Conservation (phyloP, 2,113 vertebrate genomes). For the Stigmatopora argus region DNA sequence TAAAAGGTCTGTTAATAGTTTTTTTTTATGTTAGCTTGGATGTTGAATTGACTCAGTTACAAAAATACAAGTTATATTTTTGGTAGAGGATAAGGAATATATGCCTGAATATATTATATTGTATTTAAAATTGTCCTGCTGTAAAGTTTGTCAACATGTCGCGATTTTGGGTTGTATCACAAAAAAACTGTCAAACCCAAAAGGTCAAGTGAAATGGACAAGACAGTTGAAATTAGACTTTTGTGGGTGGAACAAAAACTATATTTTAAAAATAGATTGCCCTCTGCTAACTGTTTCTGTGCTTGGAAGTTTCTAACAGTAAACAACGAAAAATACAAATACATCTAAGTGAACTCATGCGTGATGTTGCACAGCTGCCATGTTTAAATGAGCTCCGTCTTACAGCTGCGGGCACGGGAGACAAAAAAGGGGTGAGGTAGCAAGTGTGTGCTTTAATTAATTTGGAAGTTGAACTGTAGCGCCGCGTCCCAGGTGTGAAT, state of each 20-base stretch:
- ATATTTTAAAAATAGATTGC: background rate
- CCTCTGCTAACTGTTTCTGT: background rate
- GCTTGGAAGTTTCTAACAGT: background rate
- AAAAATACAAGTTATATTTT: too few relatives aligned
- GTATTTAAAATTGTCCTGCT: too few relatives aligned
- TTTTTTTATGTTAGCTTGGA: too few relatives aligned
- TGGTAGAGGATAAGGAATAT: too few relatives aligned
- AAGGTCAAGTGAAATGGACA: background rate
- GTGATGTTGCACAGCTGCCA: conserved; percentile 2
- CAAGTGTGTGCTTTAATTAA: background rate
- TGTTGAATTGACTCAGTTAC: too few relatives aligned
- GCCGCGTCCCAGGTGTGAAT: background rate
- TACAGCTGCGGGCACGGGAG: background rate
- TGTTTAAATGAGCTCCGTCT: background rate
- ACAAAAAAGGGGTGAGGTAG: background rate
- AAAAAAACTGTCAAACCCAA: too few relatives aligned
- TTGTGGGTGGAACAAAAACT: background rate
- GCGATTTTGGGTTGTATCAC: too few relatives aligned
- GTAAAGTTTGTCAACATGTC: too few relatives aligned
- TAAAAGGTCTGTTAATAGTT: too few relatives aligned
- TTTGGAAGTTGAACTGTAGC: background rate
- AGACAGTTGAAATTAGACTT: background rate
- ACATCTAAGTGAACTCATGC: background rate
- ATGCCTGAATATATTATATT: too few relatives aligned
- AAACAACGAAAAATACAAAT: background rate